These are phyloP conservation scores for Oxytorus armatus DNA, from an alignment of 2,888 invertebrate genomes.

Conservation along the genomic window DNA sequence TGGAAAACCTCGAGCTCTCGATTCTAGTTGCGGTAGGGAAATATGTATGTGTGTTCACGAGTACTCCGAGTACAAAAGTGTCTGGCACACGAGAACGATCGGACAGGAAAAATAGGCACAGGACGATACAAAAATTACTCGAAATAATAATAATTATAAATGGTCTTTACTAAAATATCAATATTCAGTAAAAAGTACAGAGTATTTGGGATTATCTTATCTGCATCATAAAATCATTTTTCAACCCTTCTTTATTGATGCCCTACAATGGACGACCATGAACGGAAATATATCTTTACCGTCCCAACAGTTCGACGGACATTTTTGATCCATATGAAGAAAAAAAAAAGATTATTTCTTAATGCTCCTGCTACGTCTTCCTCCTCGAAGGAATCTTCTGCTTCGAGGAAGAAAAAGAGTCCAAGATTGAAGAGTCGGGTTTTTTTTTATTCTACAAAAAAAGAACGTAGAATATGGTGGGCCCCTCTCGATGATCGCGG, in stretches of 20 bases:
- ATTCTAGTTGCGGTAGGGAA: conserved; percentile 30
- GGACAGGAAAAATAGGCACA: not conserved
- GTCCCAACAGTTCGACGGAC: not conserved
- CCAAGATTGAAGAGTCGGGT: conserved; percentile 7
- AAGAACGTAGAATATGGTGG: conserved; percentile 31
- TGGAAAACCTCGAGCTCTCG: conserved; percentile 52
- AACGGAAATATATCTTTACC: too few relatives aligned
- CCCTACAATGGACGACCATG: not conserved
- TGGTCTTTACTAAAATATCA: not conserved
- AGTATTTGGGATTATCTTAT: not conserved
- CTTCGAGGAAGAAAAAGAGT: conserved; percentile 23
- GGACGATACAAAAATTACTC: not conserved
- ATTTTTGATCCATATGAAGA: not conserved
- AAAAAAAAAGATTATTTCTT: conserved; percentile 14
- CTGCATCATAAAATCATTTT: not conserved
- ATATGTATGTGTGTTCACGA: not conserved
- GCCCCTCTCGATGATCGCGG: conserved; percentile 34
- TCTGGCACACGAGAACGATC: not conserved
- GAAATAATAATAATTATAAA: not conserved
- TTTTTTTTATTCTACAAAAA: conserved; percentile 24
- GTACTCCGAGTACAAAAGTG: not conserved
- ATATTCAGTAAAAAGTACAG: not conserved
- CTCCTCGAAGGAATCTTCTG: conserved; percentile 31
- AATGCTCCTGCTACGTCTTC: conserved; percentile 27
- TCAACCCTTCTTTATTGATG: conserved; percentile 1